Base-by-base conservation (phyloP, 1,140 invertebrate species). In the Eupristina koningsbergeri region DNA sequence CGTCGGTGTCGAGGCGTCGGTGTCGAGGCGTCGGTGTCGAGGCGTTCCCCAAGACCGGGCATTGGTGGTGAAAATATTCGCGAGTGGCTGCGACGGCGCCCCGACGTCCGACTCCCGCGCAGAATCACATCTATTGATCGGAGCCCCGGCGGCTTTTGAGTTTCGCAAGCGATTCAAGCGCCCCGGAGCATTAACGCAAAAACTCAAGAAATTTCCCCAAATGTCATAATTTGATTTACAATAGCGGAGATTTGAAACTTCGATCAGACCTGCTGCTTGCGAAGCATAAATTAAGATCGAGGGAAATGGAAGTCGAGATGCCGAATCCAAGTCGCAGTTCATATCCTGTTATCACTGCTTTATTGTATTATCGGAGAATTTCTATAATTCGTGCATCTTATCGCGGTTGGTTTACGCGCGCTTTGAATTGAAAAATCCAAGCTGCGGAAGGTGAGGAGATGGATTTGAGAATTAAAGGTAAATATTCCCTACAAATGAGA, bases 91-190 rank as follows among this genome's bases (percentile, higher is more conserved):
- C 47, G 74, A 74, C 41, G 53, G 47, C 78, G 64, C 39, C 64
- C 31, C 26, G 15, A 7, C 6, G 19, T 41, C 1, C 50, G 11
- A 17, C 74, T 76, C n/a, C n/a, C 63, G 82, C 82, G 82, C 82
- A 84, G 82, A 79, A 84, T 71, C 82, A 39, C 64, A 22, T 64
- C 82, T 84, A 84, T 84, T 84, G 82, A 84, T 84, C 74, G 36
- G 29, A 9, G 22, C 3, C 31, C 8, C 64, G 73, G 19, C 41
- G 75, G 64, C 61, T 75, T 76, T 77, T 47, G 69, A 69, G 76
- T 74, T 50, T 73, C 31, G 82, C 82, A 50, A 64, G 53, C 81
- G 73, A 77, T 75, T 13, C 36, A 36, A 71, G 36, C 73, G 45
- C 41, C 19, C 29, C 45, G 7, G 29, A 50, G 45, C 45, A 50